phyloP scores from a whole-genome alignment of 2,797 vertebrate species.

The Cryptoblepharus egeriae region DNA sequence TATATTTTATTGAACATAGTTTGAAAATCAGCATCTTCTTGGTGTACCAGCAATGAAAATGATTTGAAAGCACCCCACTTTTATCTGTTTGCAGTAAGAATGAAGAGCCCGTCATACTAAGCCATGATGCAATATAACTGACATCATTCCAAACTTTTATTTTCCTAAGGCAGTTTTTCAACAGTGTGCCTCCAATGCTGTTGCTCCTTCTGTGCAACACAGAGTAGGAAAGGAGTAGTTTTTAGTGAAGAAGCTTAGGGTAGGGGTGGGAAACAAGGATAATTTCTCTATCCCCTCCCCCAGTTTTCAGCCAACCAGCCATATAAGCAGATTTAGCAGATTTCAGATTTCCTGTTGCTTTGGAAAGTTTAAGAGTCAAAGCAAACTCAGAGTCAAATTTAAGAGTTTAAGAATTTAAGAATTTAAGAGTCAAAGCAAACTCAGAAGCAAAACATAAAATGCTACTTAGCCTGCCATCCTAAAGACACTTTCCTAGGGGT shows the following conservation, averaged over 20 bases:
- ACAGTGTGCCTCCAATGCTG: neutral
- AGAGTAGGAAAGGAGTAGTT: neutral
- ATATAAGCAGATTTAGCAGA: too few species aligned
- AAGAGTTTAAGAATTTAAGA: too few species aligned
- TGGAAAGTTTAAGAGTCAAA: neutral
- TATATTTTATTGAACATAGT: rapidly evolving
- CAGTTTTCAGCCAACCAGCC: too few species aligned
- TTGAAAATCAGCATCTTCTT: rapidly evolving
- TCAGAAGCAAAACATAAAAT: neutral
- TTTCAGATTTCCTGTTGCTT: neutral
- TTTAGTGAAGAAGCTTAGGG: neutral
- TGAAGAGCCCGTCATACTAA: neutral
- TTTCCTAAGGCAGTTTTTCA: neutral
- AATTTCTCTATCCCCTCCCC: neutral
- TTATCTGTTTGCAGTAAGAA: neutral
- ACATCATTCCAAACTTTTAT: neutral
- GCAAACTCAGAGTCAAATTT: neutral
- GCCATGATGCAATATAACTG: neutral
- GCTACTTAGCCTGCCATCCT: too few species aligned
- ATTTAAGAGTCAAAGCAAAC: neutral
- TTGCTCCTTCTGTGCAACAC: neutral
- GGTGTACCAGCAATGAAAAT: neutral
- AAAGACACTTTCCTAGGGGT: too few species aligned
- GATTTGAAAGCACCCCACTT: neutral
- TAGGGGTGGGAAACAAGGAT: neutral